Percentiles rank a stretch among this genome's conserved stretches.
Conservation (phyloP, 1,140 invertebrate species). For the Cyrtorhinus lividipennis region DNA sequence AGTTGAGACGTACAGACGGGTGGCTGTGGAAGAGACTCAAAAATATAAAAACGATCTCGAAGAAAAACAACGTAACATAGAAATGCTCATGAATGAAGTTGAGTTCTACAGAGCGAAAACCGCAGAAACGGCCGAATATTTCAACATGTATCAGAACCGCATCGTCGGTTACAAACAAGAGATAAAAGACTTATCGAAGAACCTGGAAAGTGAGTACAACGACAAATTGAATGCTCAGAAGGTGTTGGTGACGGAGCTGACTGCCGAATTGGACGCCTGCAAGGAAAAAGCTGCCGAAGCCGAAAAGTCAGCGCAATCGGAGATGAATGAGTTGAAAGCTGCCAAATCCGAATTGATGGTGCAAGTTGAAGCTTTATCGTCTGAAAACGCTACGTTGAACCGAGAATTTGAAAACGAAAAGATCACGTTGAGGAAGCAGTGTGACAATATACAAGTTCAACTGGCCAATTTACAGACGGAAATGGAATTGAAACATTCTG, state of each 20-base stretch:
- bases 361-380: too few species aligned
- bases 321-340: too few species aligned
- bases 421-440: background rate
- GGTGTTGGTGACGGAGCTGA: background rate
- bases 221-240: slow-evolving; percentile 19
- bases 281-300: slow-evolving; percentile 1
- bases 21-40: slow-evolving; percentile 17
- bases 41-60: slow-evolving; percentile 11
- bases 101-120: slow-evolving; percentile 14
- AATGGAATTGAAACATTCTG: too few species aligned
- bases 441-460: background rate
- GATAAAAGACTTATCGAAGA: slow-evolving; percentile 14
- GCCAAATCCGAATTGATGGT: too few species aligned
- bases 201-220: slow-evolving; percentile 10
- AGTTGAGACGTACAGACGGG: slow-evolving; percentile 18
- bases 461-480: background rate
- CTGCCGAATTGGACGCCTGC: background rate
- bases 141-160: slow-evolving; percentile 4
- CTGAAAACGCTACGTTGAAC: too few species aligned
- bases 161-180: slow-evolving; percentile 11
- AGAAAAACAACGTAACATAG: slow-evolving; percentile 18
- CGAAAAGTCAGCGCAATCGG: too few species aligned
- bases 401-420: background rate
- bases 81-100: slow-evolving; percentile 14
- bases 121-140: slow-evolving; percentile 10